Evolutionary conservation across 2,888 invertebrate species (phyloP).

Genomic region (Sturmia bella): DNA sequence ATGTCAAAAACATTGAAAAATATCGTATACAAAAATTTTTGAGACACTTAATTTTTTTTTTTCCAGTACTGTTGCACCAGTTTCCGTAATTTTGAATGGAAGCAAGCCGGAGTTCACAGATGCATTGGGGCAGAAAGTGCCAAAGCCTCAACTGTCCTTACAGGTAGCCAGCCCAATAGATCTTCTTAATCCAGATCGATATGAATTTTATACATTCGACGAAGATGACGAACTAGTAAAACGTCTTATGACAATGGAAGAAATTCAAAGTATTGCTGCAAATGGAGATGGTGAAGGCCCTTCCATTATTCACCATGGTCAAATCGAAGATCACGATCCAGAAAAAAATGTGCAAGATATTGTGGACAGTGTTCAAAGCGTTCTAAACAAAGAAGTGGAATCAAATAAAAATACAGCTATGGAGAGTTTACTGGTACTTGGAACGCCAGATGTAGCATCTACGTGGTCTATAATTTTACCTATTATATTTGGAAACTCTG

Average conservation of each 20-base stretch:
- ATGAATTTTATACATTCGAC: slow-evolving; percentile 93
- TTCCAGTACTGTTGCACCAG: slow-evolving; percentile 86
- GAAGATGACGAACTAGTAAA: slow-evolving; percentile 92
- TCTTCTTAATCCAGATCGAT: slow-evolving; percentile 90
- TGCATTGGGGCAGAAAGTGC: slow-evolving; percentile 86
- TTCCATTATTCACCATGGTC: slow-evolving; percentile 79
- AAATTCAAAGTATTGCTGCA: slow-evolving; percentile 92
- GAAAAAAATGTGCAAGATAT: slow-evolving; percentile 89
- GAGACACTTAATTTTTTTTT: slow-evolving; percentile 60
- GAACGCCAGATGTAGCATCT: slow-evolving; percentile 88
- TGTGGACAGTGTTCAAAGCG: slow-evolving; percentile 91
- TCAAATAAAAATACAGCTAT: slow-evolving; percentile 83
- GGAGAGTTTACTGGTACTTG: slow-evolving; percentile 82
- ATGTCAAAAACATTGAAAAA: too few relatives aligned
- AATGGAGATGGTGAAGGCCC: slow-evolving; percentile 88
- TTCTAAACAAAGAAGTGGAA: slow-evolving; percentile 88
- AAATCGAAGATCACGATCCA: slow-evolving; percentile 82
- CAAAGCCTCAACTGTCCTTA: slow-evolving; percentile 85
- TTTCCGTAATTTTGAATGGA: slow-evolving; percentile 85
- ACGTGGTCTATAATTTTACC: slow-evolving; percentile 92
- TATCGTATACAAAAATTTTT: too few relatives aligned
- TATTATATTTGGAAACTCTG: slow-evolving; percentile 89
- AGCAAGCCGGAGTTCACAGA: slow-evolving; percentile 86
- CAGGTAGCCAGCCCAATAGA: slow-evolving; percentile 91
- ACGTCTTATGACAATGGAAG: slow-evolving; percentile 91